These are phyloP conservation scores for Cyrtorhinus lividipennis DNA, from an alignment of 1,140 invertebrate species.

Conservation along the genomic window DNA sequence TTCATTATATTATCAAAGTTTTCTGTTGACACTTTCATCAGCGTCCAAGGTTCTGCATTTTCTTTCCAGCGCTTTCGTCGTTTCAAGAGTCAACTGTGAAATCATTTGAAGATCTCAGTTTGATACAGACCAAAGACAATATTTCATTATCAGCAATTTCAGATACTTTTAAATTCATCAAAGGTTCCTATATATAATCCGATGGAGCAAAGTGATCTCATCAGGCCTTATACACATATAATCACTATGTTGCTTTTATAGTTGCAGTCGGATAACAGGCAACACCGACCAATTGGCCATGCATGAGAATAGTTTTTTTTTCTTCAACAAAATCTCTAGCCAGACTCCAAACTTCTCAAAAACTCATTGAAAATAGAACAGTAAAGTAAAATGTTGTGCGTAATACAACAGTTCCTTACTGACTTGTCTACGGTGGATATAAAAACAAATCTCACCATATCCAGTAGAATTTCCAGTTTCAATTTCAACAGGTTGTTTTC, in stretches of 20 bases:
- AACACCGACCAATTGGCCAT: too few relatives aligned
- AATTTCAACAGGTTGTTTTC: not conserved
- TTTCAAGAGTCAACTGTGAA: not conserved
- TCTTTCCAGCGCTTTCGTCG: not conserved
- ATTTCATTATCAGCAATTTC: not conserved
- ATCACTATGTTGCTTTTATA: not conserved
- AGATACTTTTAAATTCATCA: not conserved
- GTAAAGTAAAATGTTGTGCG: too few relatives aligned
- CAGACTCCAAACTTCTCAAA: too few relatives aligned
- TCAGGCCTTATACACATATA: not conserved
- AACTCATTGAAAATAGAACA: too few relatives aligned
- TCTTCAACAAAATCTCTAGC: too few relatives aligned
- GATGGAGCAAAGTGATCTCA: not conserved
- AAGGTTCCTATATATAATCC: not conserved
- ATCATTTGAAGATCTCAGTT: not conserved
- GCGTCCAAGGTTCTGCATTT: too few relatives aligned
- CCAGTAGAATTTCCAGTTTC: not conserved
- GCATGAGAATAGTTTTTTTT: too few relatives aligned
- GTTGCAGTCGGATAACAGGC: not conserved
- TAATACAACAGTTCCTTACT: too few relatives aligned
- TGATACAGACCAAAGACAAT: not conserved
- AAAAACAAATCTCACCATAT: conserved; percentile 1
- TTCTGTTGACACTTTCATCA: too few relatives aligned
- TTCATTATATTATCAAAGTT: too few relatives aligned
- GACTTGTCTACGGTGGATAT: too few relatives aligned